A percentile compares a stretch with the other conserved stretches of the same genome.
phyloP scores from a whole-genome alignment of 2,113 vertebrate genomes.

The Hucho hucho region DNA sequence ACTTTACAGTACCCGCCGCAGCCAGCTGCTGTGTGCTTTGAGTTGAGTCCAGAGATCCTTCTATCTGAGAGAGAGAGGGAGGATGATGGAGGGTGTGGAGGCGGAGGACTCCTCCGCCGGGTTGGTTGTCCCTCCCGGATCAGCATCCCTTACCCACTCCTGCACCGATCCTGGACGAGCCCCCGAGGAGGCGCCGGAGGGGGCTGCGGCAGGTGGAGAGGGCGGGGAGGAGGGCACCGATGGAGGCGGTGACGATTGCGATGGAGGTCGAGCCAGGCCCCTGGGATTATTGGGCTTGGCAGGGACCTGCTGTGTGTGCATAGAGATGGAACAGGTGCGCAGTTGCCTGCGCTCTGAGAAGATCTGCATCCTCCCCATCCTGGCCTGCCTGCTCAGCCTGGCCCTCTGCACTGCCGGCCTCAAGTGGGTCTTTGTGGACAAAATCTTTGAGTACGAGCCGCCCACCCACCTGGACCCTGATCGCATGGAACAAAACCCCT shows the following conservation, averaged over 20 bases:
- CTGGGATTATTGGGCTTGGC: conserved; percentile 82
- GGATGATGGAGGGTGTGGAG: conserved; percentile 87
- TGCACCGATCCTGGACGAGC: conserved; percentile 66
- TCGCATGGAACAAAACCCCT: conserved; percentile 89
- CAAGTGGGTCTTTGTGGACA: conserved; percentile 99
- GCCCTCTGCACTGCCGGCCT: conserved; percentile 97
- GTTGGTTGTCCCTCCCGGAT: conserved; percentile 79
- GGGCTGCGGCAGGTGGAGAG: conserved; percentile 23
- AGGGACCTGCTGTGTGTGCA: conserved; percentile 87
- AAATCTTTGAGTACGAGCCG: conserved; percentile 97
- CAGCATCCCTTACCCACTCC: conserved; percentile 70
- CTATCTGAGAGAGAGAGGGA: conserved; percentile 67
- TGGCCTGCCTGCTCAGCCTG: conserved; percentile 94
- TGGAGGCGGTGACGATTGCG: conserved; percentile 50
- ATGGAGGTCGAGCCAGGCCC: conserved; percentile 73
- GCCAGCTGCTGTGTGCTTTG: conserved; percentile 66
- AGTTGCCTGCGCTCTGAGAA: conserved; percentile 95
- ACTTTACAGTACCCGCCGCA: conserved; percentile 63
- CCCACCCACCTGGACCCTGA: conserved; percentile 92
- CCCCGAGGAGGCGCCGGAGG: conserved; percentile 64
- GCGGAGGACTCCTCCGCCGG: conserved; percentile 83
- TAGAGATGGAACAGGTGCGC: conserved; percentile 86
- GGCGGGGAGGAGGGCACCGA: conserved; percentile 10
- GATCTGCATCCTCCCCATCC: conserved; percentile 95
- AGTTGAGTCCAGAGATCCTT: conserved; percentile 68